Evolutionary conservation across 2,888 invertebrate genomes (phyloP), one percentile per base, ranked within the genome.

Genomic region (Parnassius orleans): DNA sequence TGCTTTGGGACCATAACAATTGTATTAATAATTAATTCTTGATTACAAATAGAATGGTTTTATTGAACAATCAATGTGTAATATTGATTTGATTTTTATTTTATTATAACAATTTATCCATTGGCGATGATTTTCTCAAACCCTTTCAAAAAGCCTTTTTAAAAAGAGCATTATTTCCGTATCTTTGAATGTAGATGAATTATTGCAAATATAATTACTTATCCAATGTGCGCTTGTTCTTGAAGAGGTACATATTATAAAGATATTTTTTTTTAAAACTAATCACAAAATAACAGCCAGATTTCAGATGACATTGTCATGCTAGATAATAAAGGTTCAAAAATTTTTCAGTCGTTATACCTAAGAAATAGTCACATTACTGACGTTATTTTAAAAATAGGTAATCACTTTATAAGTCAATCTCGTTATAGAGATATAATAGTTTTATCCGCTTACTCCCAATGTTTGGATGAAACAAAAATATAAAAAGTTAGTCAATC

Each of bases 261-360:
- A 70, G 74, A 14, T 14, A 14, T 50, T 72, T 71, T 69, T n/a
- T 69, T 76, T 76, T 63, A 79, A 82, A 81, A 80, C 56, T 71
- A 84, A 83, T 83, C 75, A 78, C 79, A 84, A 84, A 85, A 83
- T 83, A 86, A 86, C 81, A 84, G 77, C 76, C 82, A 82, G 82
- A 77, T 78, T 73, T 80, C 72, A 83, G 82, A 80, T 78, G 71
- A 83, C 79, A 81, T 69, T 74, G 77, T 84, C 77, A 81, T 76
- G 73, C 77, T 83, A 84, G 77, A 76, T 75, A 79, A 84, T 85
- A 89, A 80, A 87, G 81, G 78, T 84, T 87, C 70, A 81, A 81
- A 90, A 90, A 90, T 81, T 80, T 33, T 80, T 90, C 90, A 90
- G 89, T 90, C 90, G 70, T 79, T 84, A 81, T 83, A 81, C 85